Percentiles rank a stretch among this genome's conserved stretches.
Evolutionary conservation across 2,888 invertebrate genomes (phyloP).

Genomic region (Athalia cordata): DNA sequence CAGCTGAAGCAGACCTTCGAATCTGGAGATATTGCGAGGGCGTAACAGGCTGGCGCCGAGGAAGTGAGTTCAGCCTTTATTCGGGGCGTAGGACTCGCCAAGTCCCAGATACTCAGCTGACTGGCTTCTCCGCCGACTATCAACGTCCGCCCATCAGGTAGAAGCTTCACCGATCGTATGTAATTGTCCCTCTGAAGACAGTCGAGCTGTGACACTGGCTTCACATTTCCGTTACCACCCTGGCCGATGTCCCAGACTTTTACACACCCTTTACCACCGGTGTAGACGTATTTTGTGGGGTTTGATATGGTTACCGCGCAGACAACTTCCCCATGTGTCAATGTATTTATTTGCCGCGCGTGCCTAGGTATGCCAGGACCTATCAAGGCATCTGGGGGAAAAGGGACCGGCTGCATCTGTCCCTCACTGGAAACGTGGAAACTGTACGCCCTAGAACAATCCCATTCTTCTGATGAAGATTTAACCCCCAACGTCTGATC

Average conservation of each 20-base stretch:
- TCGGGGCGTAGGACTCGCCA: constrained; percentile 91
- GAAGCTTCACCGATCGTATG: constrained; percentile 93
- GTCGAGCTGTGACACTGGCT: constrained; percentile 91
- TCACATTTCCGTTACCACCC: constrained; percentile 83
- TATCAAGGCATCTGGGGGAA: constrained; percentile 93
- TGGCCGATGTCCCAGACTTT: constrained; percentile 98
- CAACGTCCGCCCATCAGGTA: constrained; percentile 93
- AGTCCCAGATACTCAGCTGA: constrained; percentile 95
- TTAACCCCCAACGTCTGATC: neutral
- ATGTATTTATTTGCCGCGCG: constrained; percentile 92
- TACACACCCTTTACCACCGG: constrained; percentile 97
- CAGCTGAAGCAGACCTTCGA: constrained; percentile 98
- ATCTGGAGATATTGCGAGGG: constrained; percentile 96
- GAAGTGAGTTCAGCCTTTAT: constrained; percentile 96
- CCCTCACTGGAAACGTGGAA: constrained; percentile 94
- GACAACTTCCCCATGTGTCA: constrained; percentile 96
- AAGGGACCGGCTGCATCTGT: constrained; percentile 92
- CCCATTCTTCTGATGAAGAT: neutral
- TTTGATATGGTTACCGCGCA: constrained; percentile 97
- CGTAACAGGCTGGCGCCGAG: constrained; percentile 96
- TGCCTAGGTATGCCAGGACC: constrained; percentile 94
- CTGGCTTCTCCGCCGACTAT: constrained; percentile 98
- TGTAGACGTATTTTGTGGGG: constrained; percentile 94
- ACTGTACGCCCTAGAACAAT: constrained; percentile 88
- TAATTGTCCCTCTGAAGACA: constrained; percentile 97